Base-by-base conservation (phyloP, 2,888 invertebrate genomes). In the Spisula solida region DNA sequence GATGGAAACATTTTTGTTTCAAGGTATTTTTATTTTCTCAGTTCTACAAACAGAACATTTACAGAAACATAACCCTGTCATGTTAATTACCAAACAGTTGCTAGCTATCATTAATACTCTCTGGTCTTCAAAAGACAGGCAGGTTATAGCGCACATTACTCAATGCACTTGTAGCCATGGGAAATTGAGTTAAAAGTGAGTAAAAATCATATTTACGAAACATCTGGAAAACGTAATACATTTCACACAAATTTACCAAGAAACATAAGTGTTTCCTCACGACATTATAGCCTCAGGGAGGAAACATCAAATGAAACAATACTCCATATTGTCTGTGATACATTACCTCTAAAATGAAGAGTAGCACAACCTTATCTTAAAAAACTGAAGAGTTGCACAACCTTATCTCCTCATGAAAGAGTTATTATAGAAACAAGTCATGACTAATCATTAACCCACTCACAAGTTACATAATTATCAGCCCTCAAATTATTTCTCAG, bases 161-260 rank as follows among this genome's bases (percentile, higher is more conserved):
- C 25, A 29, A 5, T 79, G 85, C 85, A 85, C 85, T 85, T 85
- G 85, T 56, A 85, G 79, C 78, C 79, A 85, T 79, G 85, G 85
- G 85, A 85, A 85, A 79, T 85, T n/a, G 79, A 79, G 78, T 85
- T 56, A 51, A 84, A 79, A 79, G 75, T 47, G 16, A 34, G 34
- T 78, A 56, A 55, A 79, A 84, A 79, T 79, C 55, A 85, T 85
- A 85, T 85, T 85, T 85, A 85, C 85, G 34, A 84, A 86, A 86
- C 86, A 86, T 86, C 86, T 86, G 86, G 86, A 81, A 86, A 75
- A 81, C 47, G 51, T 86, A 80, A 81, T 34, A 55, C 79, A 85
- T 55, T 75, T 34, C 29, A 75, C 56, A 55, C 14, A 55, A 55
- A 85, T 79, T 85, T 79, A 78, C 75, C 70, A 55, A 79, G 56